Conservation (phyloP, 2,888 invertebrate genomes). For the Euclidia mi region DNA sequence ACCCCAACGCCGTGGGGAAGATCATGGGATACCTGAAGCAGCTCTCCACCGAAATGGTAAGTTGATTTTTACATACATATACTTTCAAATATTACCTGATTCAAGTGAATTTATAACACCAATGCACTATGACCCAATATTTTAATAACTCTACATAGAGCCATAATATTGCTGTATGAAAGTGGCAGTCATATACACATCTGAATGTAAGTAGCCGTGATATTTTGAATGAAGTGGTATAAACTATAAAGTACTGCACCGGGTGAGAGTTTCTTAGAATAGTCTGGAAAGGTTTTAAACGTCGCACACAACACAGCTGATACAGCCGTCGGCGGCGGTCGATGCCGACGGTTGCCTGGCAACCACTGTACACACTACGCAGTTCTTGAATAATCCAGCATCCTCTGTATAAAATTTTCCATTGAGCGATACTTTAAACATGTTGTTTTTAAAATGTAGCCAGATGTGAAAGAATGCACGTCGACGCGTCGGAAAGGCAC, state of each 20-base stretch:
- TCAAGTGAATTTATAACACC: too few relatives aligned
- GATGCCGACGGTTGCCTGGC: constrained; percentile 73
- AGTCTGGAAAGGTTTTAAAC: constrained; percentile 60
- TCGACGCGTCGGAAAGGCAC: constrained; percentile 31
- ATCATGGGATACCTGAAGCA: constrained; percentile 87
- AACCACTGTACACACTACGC: constrained; percentile 58
- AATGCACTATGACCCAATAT: too few relatives aligned
- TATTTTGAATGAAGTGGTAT: not conserved
- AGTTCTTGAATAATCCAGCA: too few relatives aligned
- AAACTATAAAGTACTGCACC: constrained; percentile 27
- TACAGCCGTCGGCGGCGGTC: constrained; percentile 52
- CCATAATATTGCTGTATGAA: too few relatives aligned
- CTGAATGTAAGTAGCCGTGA: too few relatives aligned
- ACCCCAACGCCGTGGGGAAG: constrained; percentile 87
- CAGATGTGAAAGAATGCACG: constrained; percentile 19
- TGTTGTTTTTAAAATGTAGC: constrained; percentile 5
- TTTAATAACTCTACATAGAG: too few relatives aligned
- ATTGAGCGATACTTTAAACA: not conserved
- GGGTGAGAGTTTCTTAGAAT: constrained; percentile 72
- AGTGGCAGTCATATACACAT: too few relatives aligned
- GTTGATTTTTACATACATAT: constrained; percentile 39
- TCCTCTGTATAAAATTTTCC: not conserved
- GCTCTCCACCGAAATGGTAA: constrained; percentile 88
- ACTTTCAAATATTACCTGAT: too few relatives aligned
- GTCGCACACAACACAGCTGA: constrained; percentile 17